A percentile compares a stretch with the other conserved stretches of the same genome.
These are phyloP conservation scores for Cyprinodon tularosa DNA, from an alignment of 2,113 vertebrate species.

Conservation along the genomic window DNA sequence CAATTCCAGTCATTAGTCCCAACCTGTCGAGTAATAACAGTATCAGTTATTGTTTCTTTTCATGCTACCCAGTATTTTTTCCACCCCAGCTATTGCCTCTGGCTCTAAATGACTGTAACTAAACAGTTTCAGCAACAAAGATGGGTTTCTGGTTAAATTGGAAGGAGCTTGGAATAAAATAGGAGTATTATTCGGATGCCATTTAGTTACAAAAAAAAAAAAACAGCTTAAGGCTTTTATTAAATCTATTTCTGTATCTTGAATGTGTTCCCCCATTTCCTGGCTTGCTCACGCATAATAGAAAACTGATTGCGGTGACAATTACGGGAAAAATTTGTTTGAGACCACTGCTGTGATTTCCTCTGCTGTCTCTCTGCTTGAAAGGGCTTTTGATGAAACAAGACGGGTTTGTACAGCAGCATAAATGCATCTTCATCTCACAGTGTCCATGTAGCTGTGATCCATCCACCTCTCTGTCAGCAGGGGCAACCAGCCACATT, in stretches of 20 bases:
- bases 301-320: background rate
- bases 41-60: too few species aligned
- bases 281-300: background rate
- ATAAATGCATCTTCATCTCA: background rate
- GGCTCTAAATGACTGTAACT: too few species aligned
- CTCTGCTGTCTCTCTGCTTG: background rate
- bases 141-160: background rate
- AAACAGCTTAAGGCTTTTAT: background rate
- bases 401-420: too few species aligned
- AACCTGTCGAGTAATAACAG: too few species aligned
- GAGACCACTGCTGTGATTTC: background rate
- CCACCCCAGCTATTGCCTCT: too few species aligned
- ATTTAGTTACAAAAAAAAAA: background rate
- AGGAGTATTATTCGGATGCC: background rate
- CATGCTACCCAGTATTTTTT: too few species aligned
- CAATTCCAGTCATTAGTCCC: too few species aligned
- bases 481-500: background rate
- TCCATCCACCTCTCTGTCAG: background rate
- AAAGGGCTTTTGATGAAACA: background rate
- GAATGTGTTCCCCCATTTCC: background rate
- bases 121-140: too few species aligned
- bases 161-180: background rate
- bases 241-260: background rate
- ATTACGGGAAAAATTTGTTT: background rate
- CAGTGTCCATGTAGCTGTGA: background rate